Evolutionary conservation across 2,113 vertebrate genomes (phyloP), one percentile per base, ranked within the genome.

Genomic region (Limnothrissa miodon): DNA sequence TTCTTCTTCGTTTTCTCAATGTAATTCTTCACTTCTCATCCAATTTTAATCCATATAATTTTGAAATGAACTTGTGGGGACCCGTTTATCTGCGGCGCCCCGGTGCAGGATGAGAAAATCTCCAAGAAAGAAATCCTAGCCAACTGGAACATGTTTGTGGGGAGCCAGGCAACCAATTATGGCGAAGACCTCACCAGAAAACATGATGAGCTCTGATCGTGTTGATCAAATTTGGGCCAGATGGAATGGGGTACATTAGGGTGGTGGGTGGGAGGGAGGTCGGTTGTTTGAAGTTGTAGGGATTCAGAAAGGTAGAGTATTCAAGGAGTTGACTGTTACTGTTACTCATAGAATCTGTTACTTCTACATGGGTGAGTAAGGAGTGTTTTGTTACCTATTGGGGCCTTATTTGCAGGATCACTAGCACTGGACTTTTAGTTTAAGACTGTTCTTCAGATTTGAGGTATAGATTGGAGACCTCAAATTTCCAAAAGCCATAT

Each of bases 81-180:
- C 39, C 39, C 78, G 56, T 59, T 39, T 56, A 83, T 88, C 85
- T 17, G n/a, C 29, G 59, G 7, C 85, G 81, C 59, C 53, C 33
- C 36, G 87, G 87, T 79, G 4, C 92, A 98, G 97, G 96, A 98
- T 0, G 93, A 93, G 17, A 96, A 93, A 89, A 95, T 98, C 44
- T 96, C 95, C 88, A 98, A 97, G 92, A 90, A 93, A n/a, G 97
- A 98, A 91, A 96, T 98, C 89, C 90, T 98, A 90, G 93, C 92
- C 83, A 97, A 97, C 89, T 98, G 97, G 97, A 97, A 96, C 92
- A 96, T 98, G 97, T 98, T 98, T 88, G 97, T 98, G 82, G 97
- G 97, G 51, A 98, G 97, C 93, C 97, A 97, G 87, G 97, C 95
- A 3, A 98, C 97, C 86, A 98, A 97, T 93, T 98, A 98, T 0